Base-by-base conservation (phyloP, 2,888 invertebrate species). In the Lasioglossum pauxillum region DNA sequence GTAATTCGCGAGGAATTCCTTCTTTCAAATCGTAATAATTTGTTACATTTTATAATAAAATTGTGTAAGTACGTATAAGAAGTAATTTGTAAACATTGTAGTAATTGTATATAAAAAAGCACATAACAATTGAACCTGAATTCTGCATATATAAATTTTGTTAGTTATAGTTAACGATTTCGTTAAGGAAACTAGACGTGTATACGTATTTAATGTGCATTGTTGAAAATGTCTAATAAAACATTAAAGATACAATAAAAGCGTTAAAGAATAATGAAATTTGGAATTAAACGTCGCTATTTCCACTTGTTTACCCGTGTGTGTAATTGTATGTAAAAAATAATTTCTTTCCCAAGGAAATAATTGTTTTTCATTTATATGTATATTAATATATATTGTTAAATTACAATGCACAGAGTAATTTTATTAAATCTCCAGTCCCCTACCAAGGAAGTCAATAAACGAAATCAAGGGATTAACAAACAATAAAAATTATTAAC, bases 31-130 rank as follows among this genome's bases (percentile, higher is more conserved):
- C 57, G 69, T 74, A 75, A 74, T 57, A 27, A 72, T 75, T 72
- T 64, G 27, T 79, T 69, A 72, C 35, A 71, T 75, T 86, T 83
- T 83, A 72, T 83, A 64, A 80, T 83, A 83, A 83, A 80, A 80
- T 83, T 60, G 31, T 64, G 7, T 31, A 64, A 64, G 64, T 64
- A 41, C 31, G 41, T 41, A 76, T 19, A 44, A 74, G 10, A 35
- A 57, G 4, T 67, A 46, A 41, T 69, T 67, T 75, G 27, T 75
- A 69, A 75, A 23, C 46, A 67, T 31, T 73, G 12, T 49, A 14
- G n/a, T 60, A 16, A 67, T 35, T 49, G 35, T 76, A 57, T 5
- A 53, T 76, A 57, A 31, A 81, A 27, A 38, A 72, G 35, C 8
- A 46, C 31, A 23, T 69, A 16, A 41, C n/a, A 71, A 7, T 23